Evolutionary conservation across 2,113 vertebrate genomes (phyloP).

Genomic region (Anolis carolinensis): DNA sequence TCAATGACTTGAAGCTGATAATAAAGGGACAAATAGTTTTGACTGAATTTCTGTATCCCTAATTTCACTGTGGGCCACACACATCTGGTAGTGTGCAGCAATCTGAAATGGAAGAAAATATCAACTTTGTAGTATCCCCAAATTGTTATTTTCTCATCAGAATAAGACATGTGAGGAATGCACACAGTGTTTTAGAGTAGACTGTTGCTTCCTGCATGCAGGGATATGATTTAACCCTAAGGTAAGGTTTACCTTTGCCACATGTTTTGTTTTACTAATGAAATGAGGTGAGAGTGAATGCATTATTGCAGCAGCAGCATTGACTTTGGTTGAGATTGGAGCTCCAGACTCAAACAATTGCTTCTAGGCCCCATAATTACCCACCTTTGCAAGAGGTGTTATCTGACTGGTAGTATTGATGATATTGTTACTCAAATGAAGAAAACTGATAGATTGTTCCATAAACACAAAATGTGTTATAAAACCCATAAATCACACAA

Average conservation of each 20-base stretch:
- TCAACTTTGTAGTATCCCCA: background rate
- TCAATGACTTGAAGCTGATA: background rate
- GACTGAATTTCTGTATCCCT: background rate
- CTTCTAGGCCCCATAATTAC: background rate
- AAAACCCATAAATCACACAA: background rate
- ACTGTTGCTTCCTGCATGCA: background rate
- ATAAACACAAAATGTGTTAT: background rate
- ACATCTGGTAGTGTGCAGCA: background rate
- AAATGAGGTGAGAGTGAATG: background rate
- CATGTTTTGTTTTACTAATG: background rate
- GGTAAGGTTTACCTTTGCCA: background rate
- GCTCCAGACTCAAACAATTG: no score
- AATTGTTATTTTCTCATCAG: background rate
- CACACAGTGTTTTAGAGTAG: background rate
- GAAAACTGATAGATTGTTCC: background rate
- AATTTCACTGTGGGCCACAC: background rate
- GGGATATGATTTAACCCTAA: background rate
- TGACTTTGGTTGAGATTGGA: no score
- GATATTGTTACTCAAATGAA: background rate
- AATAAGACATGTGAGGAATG: background rate
- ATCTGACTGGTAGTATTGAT: background rate
- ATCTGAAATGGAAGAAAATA: background rate
- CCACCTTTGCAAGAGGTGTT: background rate
- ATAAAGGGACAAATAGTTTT: background rate
- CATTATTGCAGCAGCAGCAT: no score